Evolutionary conservation across 2,113 vertebrate genomes (phyloP), one percentile per base, ranked within the genome.

Genomic region (Oncorhynchus clarkii): DNA sequence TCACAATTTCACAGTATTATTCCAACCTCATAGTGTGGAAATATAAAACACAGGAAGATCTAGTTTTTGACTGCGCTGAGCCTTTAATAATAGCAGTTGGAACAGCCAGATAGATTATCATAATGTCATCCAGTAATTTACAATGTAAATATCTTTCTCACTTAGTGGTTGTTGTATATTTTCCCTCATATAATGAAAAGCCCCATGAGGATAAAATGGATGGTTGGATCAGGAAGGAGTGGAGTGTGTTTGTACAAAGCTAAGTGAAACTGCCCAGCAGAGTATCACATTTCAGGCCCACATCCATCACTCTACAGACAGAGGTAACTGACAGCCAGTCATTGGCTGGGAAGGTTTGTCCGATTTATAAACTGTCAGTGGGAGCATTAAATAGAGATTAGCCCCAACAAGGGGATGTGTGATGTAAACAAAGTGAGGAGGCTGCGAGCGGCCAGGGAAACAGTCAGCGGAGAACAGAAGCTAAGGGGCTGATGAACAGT

Each of bases 311-410:
- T 59, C 24, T n/a, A 6, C 20, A 65, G 22, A 74, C 72, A 74
- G 34, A 6, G 9, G 8, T 26, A 20, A 49, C 20, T 8, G 34
- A 49, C 39, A 48, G 31, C 24, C 45, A 39, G 4, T 11, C 29
- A 39, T 5, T 39, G 65, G 7, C 67, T 73, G 68, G 39, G 59
- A 14, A 73, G 80, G 75, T 80, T 72, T 65, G 57, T 71, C 73
- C 67, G 73, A 74, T 70, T 78, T 73, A 51, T 72, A 14, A 51
- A 71, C 5, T 29, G 70, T 62, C 65, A 8, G 8, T 12, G 65
- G 70, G 45, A 72, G 57, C 68, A 8, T 79, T 48, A 13, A 68
- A 14, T 13, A 31, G 74, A 70, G 73, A 72, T 69, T 65, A 73
- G n/a, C 66, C 64, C 29, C 65, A 75, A 73, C 31, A 68, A 54